These are phyloP conservation scores for Drosophila suzukii DNA, from an alignment of 1,140 invertebrate species.

Conservation along the genomic window DNA sequence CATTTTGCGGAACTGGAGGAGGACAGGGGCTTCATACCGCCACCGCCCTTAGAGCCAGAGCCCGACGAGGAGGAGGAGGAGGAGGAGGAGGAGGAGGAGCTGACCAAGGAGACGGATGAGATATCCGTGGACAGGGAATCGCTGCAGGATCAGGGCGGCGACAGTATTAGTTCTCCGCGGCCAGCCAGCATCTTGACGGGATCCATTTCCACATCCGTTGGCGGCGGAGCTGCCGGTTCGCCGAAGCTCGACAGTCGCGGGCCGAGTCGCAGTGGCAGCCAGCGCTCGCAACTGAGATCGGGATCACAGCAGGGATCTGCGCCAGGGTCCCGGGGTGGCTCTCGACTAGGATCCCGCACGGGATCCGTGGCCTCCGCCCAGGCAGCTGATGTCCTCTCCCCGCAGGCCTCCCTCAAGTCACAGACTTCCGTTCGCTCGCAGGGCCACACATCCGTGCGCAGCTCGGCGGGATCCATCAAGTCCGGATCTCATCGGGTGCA, in stretches of 20 bases:
- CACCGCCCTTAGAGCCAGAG: conserved; percentile 50
- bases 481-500: conserved; percentile 67
- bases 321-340: conserved; percentile 14
- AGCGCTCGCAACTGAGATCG: conserved; percentile 44
- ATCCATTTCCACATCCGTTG: conserved; percentile 42
- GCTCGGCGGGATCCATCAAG: conserved; percentile 62
- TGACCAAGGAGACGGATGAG: conserved; percentile 68
- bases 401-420: conserved; percentile 64
- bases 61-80: conserved; percentile 35
- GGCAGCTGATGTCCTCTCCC: conserved; percentile 47
- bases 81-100: conserved; percentile 62
- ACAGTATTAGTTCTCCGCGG: conserved; percentile 65
- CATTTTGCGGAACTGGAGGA: conserved; percentile 72
- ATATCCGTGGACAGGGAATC: conserved; percentile 71
- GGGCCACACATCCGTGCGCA: conserved; percentile 18
- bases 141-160: conserved; percentile 51
- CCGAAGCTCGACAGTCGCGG: conserved; percentile 65
- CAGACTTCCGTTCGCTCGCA: conserved; percentile 48
- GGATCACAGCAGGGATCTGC: conserved; percentile 17
- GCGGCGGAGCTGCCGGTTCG: conserved; percentile 18
- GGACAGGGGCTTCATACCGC: conserved; percentile 64
- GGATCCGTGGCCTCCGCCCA: conserved; percentile 50
- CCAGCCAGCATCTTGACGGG: conserved; percentile 68
- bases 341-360: conserved; percentile 53
- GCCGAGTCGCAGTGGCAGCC: conserved; percentile 73